These are phyloP conservation scores for Donacobius atricapilla DNA, from an alignment of 2,113 vertebrate genomes.

Conservation along the genomic window DNA sequence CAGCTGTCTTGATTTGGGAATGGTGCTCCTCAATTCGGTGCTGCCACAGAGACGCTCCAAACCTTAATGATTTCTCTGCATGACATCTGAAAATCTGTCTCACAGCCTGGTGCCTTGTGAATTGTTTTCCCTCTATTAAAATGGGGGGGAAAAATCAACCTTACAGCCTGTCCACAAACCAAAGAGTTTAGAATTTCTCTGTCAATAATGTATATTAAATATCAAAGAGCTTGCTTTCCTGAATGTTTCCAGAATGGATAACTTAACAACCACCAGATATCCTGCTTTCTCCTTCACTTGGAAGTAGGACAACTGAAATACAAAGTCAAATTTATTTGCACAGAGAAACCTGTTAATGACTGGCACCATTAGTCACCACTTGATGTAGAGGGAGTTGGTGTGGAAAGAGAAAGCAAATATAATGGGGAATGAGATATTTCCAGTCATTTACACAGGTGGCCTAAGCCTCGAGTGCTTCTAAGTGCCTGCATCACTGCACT, in stretches of 20 bases:
- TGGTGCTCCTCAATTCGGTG: background rate
- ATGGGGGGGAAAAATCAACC: fast-evolving
- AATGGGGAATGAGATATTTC: background rate
- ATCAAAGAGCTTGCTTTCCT: background rate
- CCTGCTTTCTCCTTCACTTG: background rate
- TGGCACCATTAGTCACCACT: background rate
- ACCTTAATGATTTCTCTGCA: background rate
- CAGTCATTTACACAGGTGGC: background rate
- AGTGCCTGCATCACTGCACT: background rate
- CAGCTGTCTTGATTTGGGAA: background rate
- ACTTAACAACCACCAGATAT: background rate
- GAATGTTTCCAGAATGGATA: background rate
- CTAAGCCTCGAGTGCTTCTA: background rate
- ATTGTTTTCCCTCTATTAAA: background rate
- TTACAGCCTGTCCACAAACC: background rate
- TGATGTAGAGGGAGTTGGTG: background rate
- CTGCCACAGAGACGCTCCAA: background rate
- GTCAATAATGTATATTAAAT: background rate
- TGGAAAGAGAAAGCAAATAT: background rate
- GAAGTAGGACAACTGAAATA: background rate
- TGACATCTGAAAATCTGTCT: background rate
- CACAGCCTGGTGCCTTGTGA: background rate
- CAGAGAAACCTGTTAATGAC: background rate
- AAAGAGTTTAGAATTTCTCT: background rate
- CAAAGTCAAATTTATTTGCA: background rate